Base-by-base conservation (phyloP, 2,113 vertebrate genomes). In the Procapra przewalskii region DNA sequence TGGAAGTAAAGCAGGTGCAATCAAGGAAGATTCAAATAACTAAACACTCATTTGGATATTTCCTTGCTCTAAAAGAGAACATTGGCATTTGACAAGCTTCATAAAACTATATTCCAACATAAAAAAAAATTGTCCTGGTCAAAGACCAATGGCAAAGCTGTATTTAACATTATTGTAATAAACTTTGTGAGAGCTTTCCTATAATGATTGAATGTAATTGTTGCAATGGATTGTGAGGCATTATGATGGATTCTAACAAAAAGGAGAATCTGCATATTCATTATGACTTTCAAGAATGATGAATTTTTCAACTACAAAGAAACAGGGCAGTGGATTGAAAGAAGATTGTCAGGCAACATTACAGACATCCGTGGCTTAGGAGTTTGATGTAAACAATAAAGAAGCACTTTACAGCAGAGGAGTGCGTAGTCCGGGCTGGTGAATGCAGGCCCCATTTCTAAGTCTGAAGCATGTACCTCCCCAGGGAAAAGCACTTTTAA, bases 161-260 rank as follows among this genome's bases (percentile, higher is more conserved):
- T 97, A 89, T 96, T 98, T 97, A 97, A 89, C 57, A 62, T 91
- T 86, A 96, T 93, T 90, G 89, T 80, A 97, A 97, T 97, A 97
- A 98, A 97, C 92, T 97, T 97, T 94, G 92, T 86, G 92, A 97
- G 50, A 96, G 82, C 79, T 96, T 97, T 96, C 79, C 94, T 96
- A 83, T 94, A 95, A 95, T 96, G 94, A 97, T 67, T 83, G 50
- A 96, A 95, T 90, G 52, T 94, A 97, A 98, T 94, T 94, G 88
- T 93, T 96, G 88, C 93, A 91, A 93, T 97, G 92, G 82, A 95
- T 95, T 98, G 57, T 95, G 92, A 98, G 82, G 40, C 55, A 87
- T 93, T 94, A 94, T 96, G 96, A 97, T 80, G 52, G 60, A 97
- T 97, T 94, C 90, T 96, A 96, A 97, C 85, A 95, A 98, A 98